A percentile compares a stretch with the other conserved stretches of the same genome.
phyloP scores from a whole-genome alignment of 2,888 invertebrate species.

The Spicauda simplicius region DNA sequence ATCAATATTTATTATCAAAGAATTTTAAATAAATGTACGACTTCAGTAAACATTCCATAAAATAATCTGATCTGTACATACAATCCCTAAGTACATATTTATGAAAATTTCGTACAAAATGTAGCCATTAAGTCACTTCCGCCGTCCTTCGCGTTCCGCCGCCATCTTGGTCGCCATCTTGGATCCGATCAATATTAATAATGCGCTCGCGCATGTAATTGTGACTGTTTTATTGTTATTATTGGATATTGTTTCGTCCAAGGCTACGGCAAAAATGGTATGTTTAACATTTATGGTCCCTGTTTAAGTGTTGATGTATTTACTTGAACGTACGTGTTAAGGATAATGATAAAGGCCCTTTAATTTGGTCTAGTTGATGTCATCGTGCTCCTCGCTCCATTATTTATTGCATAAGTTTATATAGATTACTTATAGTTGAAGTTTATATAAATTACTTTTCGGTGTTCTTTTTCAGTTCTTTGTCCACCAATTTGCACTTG shows the following conservation, averaged over 20 bases:
- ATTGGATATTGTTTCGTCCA: slow-evolving; percentile 79
- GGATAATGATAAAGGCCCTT: slow-evolving; percentile 44
- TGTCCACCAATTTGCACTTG: too few species aligned
- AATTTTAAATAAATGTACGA: too few species aligned
- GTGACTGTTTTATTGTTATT: slow-evolving; percentile 72
- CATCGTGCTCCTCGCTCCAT: not conserved
- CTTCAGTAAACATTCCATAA: too few species aligned
- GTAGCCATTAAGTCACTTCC: slow-evolving; percentile 50
- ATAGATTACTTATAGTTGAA: not conserved
- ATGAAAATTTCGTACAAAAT: slow-evolving; percentile 47
- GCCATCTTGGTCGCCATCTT: slow-evolving; percentile 52
- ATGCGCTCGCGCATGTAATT: slow-evolving; percentile 57
- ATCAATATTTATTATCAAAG: too few species aligned
- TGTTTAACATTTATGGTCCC: slow-evolving; percentile 59
- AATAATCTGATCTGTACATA: not conserved
- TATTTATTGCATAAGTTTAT: not conserved
- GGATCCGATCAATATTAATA: slow-evolving; percentile 56
- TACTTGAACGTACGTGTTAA: slow-evolving; percentile 48
- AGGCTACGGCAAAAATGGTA: slow-evolving; percentile 71
- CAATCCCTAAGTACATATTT: slow-evolving; percentile 34
- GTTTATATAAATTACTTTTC: too few species aligned
- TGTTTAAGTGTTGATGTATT: slow-evolving; percentile 48
- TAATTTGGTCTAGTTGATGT: slow-evolving; percentile 19
- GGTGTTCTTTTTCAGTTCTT: too few species aligned
- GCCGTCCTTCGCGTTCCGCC: slow-evolving; percentile 48